phyloP scores from a whole-genome alignment of 64 coral and sea anemone species.

The Pocillopora damicornis region DNA sequence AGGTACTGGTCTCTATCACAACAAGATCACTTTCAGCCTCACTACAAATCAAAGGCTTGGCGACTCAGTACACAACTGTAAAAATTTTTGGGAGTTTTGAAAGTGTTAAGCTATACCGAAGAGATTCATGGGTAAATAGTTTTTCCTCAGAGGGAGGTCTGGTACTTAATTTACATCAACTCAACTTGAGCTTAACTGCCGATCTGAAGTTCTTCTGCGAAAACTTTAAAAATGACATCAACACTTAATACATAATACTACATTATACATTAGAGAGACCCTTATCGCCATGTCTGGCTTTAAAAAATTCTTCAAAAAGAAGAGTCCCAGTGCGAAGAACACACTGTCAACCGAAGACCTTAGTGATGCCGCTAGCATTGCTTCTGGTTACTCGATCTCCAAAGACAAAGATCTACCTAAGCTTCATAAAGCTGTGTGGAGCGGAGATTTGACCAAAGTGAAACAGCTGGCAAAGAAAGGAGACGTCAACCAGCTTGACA shows the following conservation, averaged over 20 bases:
- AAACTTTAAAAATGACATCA: neutral
- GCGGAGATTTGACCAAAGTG: constrained; percentile 66
- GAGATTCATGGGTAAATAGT: neutral
- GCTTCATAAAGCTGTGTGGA: constrained; percentile 97
- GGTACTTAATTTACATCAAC: constrained; percentile 11
- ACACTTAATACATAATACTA: neutral
- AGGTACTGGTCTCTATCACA: too few species aligned
- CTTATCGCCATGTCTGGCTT: constrained; percentile 54
- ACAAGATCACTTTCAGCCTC: too few species aligned
- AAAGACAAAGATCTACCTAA: constrained; percentile 99
- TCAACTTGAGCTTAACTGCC: neutral
- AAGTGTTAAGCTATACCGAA: too few species aligned
- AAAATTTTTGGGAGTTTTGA: too few species aligned
- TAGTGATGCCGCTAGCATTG: constrained; percentile 37
- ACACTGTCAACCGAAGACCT: constrained; percentile 57
- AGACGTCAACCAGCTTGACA: constrained; percentile 97
- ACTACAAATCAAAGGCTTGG: too few species aligned
- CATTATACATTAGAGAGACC: neutral
- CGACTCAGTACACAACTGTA: too few species aligned
- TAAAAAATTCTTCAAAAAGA: constrained; percentile 62
- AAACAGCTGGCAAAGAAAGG: constrained; percentile 93
- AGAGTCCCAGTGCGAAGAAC: constrained; percentile 31
- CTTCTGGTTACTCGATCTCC: constrained; percentile 74
- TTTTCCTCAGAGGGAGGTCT: neutral
- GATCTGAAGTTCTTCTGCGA: neutral